A percentile compares a stretch with the other conserved stretches of the same genome.
Evolutionary conservation across 35 echinoderm and acorn worm genomes (phyloP).

Genomic region (Anneissia japonica): DNA sequence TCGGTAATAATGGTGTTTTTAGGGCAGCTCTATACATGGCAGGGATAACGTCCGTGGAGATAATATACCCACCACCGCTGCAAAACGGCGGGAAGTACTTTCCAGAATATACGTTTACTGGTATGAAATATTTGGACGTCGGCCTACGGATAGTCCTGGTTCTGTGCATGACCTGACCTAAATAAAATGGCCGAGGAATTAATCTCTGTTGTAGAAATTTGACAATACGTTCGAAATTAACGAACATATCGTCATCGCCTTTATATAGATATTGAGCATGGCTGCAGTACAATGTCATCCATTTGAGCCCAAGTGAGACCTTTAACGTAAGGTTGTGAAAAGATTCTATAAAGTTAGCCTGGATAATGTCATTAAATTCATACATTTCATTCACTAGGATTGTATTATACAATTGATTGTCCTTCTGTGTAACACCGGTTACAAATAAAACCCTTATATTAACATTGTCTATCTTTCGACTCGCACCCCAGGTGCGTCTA

Average conservation of each 20-base stretch:
- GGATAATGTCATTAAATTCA: slow-evolving; percentile 53
- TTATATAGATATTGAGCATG: slow-evolving; percentile 62
- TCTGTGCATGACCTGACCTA: slow-evolving; percentile 71
- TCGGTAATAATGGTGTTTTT: slow-evolving; percentile 71
- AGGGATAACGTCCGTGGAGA: slow-evolving; percentile 26
- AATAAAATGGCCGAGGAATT: slow-evolving; percentile 36
- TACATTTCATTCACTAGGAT: slow-evolving; percentile 28
- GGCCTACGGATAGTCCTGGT: slow-evolving; percentile 48
- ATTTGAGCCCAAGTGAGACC: slow-evolving; percentile 63
- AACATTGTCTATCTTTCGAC: slow-evolving; percentile 25
- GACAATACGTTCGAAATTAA: slow-evolving; percentile 72
- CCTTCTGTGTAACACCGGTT: slow-evolving; percentile 38
- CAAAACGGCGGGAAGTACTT: slow-evolving; percentile 86
- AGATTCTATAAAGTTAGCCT: slow-evolving; percentile 72
- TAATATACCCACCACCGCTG: slow-evolving; percentile 89
- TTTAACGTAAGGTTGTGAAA: slow-evolving; percentile 88
- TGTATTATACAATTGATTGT: slow-evolving; percentile 20
- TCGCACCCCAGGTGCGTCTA: slow-evolving; percentile 56
- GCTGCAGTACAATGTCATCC: slow-evolving; percentile 42
- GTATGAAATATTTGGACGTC: slow-evolving; percentile 69
- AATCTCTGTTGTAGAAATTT: slow-evolving; percentile 6
- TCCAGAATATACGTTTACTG: slow-evolving; percentile 53
- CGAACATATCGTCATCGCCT: slow-evolving; percentile 87
- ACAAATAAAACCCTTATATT: slow-evolving; percentile 77
- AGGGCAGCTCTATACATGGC: slow-evolving; percentile 56